Conservation (phyloP, 2,113 vertebrate species). For the Ceyx cyanopectus region DNA sequence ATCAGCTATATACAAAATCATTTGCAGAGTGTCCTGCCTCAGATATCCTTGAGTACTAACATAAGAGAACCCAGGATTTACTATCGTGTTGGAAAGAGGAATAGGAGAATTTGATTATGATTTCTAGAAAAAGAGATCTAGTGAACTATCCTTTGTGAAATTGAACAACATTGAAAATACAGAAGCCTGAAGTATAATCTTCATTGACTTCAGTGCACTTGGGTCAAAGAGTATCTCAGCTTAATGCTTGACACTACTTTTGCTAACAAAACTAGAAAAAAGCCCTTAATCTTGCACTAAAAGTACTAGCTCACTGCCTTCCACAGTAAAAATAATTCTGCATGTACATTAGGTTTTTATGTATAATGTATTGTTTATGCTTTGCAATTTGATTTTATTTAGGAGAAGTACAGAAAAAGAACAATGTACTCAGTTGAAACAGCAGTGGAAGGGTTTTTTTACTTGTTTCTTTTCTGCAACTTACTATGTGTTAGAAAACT, state of each 20-base stretch:
- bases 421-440: background rate
- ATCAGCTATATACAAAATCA: background rate
- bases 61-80: background rate
- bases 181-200: background rate
- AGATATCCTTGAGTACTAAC: background rate
- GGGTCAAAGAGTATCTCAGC: background rate
- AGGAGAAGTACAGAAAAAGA: background rate
- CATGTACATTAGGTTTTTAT: background rate
- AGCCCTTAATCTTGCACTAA: background rate
- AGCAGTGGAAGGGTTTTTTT: background rate
- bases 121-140: background rate
- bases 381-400: conserved; percentile 1
- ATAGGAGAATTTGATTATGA: background rate
- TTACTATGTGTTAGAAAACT: background rate
- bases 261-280: background rate
- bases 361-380: background rate
- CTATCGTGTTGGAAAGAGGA: background rate
- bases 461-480: conserved; percentile 3
- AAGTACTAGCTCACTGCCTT: background rate
- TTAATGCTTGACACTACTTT: background rate
- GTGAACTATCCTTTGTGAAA: background rate
- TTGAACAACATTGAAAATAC: background rate
- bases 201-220: background rate
- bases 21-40: background rate
- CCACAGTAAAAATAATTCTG: background rate